Percentiles rank a stretch among this genome's conserved stretches.
Conservation (phyloP, 2,888 invertebrate species). For the Calameuta pallipes region DNA sequence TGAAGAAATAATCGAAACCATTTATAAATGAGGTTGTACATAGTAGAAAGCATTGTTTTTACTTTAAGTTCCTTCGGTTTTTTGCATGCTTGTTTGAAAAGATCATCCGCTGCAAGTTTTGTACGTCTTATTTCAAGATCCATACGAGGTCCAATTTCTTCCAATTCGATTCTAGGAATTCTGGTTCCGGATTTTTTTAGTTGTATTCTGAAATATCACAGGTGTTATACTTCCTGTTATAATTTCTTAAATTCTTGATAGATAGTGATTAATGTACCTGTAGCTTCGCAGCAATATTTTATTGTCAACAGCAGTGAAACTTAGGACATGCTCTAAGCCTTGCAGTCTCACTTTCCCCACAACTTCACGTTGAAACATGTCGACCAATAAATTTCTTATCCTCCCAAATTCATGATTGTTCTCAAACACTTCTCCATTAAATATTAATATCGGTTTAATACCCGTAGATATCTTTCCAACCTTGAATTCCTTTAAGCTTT, state of each 20-base stretch:
- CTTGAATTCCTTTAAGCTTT: conserved; percentile 82
- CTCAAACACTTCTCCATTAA: conserved; percentile 93
- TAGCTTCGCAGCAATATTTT: conserved; percentile 82
- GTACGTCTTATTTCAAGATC: conserved; percentile 88
- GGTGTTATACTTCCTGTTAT: background rate
- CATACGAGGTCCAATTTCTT: conserved; percentile 93
- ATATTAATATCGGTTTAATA: conserved; percentile 90
- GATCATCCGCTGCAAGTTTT: conserved; percentile 89
- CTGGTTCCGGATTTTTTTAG: conserved; percentile 92
- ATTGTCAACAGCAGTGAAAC: conserved; percentile 87
- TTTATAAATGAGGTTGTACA: background rate
- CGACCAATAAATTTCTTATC: conserved; percentile 88
- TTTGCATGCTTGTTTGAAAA: conserved; percentile 85
- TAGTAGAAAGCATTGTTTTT: conserved; percentile 3
- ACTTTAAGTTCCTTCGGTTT: conserved; percentile 82
- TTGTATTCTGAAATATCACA: conserved; percentile 73
- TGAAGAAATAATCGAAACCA: background rate
- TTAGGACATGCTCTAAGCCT: conserved; percentile 93
- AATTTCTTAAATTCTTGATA: background rate
- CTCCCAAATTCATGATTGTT: conserved; percentile 82
- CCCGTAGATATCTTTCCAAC: conserved; percentile 83
- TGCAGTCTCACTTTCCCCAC: conserved; percentile 86
- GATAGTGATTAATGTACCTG: conserved; percentile 61
- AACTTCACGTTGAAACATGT: conserved; percentile 90
- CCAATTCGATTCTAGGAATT: conserved; percentile 90